Base-by-base conservation (phyloP, 2,888 invertebrate genomes). In the Taphrorychus bicolor region DNA sequence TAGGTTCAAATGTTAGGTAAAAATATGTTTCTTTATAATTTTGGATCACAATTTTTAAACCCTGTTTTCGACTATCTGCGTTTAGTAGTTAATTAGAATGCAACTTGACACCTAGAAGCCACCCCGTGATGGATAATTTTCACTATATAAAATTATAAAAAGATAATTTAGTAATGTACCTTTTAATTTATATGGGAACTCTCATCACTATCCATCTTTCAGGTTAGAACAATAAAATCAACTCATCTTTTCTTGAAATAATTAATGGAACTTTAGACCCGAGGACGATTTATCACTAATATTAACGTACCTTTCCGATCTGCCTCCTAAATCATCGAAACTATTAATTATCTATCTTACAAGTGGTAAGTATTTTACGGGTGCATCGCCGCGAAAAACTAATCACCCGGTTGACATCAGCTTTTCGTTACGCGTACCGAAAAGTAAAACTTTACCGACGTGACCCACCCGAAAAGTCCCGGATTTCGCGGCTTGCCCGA, bases 371-470 rank as follows among this genome's bases (percentile, higher is more conserved):
- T 60, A 56, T 64, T 69, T 61, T 64, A 69, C 69, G 61, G 48
- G 16, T 53, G 69, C 65, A 52, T 40, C 49, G 41, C 23, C 64
- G 66, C 65, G 68, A 68, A 71, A 75, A 77, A 76, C 74, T 74
- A 76, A 76, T 74, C 74, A 70, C 70, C 69, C 70, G 70, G 77
- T 71, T 76, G 79, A 79, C 78, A 77, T 72, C 70, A 64, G 60
- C 70, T 74, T 67, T 64, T 70, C 67, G 56, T 67, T 64, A 19
- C 57, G 42, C 19, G 18, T 9, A 5, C 17, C 51, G 51, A 24
- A 54, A 54, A 54, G 21, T 32, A 16, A 5, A 22, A 45, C 17
- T 49, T 17, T 22, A 14, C 60, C n/a, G n/a, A n/a, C n/a, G n/a
- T n/a, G n/a, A 42, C 57, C 17, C 42, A 19, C 14, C 40, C 42